A percentile compares a stretch with the other conserved stretches of the same genome.
phyloP scores from a whole-genome alignment of 2,113 vertebrate species.

The Halichoerus grypus region DNA sequence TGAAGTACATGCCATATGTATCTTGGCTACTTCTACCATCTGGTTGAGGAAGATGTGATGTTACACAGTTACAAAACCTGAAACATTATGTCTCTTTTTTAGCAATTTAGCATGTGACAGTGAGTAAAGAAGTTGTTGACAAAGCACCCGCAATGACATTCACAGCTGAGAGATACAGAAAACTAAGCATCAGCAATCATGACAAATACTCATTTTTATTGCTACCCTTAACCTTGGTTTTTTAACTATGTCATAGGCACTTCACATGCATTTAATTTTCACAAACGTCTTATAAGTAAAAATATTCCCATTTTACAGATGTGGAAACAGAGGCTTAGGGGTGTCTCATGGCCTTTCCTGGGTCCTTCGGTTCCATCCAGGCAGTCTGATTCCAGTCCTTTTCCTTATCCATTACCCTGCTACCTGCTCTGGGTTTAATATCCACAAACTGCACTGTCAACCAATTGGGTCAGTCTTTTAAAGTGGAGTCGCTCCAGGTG shows the following conservation, averaged over 20 bases:
- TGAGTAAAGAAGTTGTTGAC: constrained; percentile 1
- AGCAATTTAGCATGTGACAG: background rate
- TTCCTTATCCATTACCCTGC: background rate
- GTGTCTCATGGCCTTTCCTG: background rate
- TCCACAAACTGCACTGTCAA: background rate
- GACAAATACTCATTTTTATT: background rate
- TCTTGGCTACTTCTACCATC: constrained; percentile 53
- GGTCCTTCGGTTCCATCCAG: background rate
- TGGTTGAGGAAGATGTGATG: constrained; percentile 37
- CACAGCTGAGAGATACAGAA: background rate
- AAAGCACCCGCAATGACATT: background rate
- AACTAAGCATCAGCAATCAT: background rate
- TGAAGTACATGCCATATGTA: constrained; percentile 41
- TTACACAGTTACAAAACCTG: constrained; percentile 19
- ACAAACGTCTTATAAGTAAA: background rate
- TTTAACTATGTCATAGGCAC: background rate
- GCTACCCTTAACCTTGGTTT: background rate
- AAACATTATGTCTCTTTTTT: constrained; percentile 2
- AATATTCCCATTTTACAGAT: background rate
- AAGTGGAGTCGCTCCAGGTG: background rate
- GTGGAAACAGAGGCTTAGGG: constrained; percentile 9
- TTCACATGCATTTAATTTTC: background rate
- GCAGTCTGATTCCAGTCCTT: background rate
- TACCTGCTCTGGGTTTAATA: background rate
- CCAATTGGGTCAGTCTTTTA: background rate